Evolutionary conservation across 2,888 invertebrate species (phyloP).

Genomic region (Cryptocheilus praepositus): DNA sequence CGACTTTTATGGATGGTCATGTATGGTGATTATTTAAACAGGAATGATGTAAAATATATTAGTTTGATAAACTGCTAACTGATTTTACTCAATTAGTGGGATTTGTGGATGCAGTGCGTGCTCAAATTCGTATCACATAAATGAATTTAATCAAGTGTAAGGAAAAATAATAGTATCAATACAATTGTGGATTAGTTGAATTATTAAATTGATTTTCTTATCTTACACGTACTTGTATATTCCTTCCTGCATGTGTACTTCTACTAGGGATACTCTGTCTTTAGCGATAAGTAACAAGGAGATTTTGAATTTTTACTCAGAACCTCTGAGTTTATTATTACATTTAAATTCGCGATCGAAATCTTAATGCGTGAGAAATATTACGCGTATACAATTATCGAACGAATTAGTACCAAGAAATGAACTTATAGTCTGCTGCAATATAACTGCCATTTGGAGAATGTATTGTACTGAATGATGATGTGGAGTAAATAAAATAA

Average conservation of each 20-base stretch:
- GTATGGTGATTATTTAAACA: conserved; percentile 40
- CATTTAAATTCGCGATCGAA: conserved; percentile 32
- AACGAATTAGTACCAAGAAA: conserved; percentile 33
- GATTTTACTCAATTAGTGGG: conserved; percentile 27
- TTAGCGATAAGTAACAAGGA: conserved; percentile 40
- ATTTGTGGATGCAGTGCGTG: conserved; percentile 28
- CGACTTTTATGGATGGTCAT: conserved; percentile 36
- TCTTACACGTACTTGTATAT: conserved; percentile 38
- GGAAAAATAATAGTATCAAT: conserved; percentile 28
- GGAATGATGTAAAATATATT: conserved; percentile 44
- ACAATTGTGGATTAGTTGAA: conserved; percentile 42
- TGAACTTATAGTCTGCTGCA: conserved; percentile 43
- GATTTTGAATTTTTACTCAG: conserved; percentile 42
- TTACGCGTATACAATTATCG: conserved; percentile 43
- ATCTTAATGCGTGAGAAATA: conserved; percentile 21
- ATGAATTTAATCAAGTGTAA: conserved; percentile 24
- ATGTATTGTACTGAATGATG: conserved; percentile 44
- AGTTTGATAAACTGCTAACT: conserved; percentile 31
- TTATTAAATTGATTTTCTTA: conserved; percentile 41
- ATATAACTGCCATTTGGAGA: conserved; percentile 52
- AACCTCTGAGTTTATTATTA: conserved; percentile 22
- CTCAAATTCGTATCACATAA: conserved; percentile 24
- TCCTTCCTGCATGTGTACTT: conserved; percentile 43
- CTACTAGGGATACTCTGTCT: conserved; percentile 27
- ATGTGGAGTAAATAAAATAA: conserved; percentile 52